A percentile compares a stretch with the other conserved stretches of the same genome.
Evolutionary conservation across 2,113 vertebrate genomes (phyloP).

Genomic region (Acinonyx jubatus): DNA sequence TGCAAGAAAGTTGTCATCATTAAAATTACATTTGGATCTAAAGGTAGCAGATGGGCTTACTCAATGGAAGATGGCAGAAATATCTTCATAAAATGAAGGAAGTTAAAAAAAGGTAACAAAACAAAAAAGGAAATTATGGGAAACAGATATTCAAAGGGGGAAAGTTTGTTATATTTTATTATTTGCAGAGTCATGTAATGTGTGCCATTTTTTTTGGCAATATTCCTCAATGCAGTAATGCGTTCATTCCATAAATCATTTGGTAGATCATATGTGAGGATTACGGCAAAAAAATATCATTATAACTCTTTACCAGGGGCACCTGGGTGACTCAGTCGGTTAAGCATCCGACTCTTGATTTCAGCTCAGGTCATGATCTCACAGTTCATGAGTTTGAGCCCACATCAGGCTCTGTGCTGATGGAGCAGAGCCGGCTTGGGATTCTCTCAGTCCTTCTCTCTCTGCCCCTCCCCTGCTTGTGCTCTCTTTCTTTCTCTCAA

Average conservation of each 20-base stretch:
- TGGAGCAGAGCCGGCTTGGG: no score
- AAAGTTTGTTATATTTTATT: constrained; percentile 47
- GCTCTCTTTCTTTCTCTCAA: no score
- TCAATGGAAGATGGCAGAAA: constrained; percentile 24
- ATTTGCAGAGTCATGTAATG: not conserved
- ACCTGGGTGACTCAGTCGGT: no score
- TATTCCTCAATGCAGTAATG: not conserved
- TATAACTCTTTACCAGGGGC: not conserved
- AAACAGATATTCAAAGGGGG: constrained; percentile 49
- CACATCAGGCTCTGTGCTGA: no score
- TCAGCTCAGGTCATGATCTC: no score
- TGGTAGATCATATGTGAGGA: not conserved
- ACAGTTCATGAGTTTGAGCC: no score
- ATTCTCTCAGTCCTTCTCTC: no score
- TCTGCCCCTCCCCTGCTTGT: no score
- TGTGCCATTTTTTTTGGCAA: not conserved
- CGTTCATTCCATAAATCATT: not conserved
- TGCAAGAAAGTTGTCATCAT: constrained; percentile 81
- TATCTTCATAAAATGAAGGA: constrained; percentile 50
- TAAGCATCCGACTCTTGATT: no score
- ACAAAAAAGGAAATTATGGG: constrained; percentile 54
- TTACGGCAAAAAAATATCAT: constrained; percentile 50
- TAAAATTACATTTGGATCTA: constrained; percentile 54
- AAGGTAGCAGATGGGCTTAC: constrained; percentile 55
- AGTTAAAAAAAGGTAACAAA: not conserved